Base-by-base conservation (phyloP, 2,113 vertebrate genomes). In the Leucosticte australis region DNA sequence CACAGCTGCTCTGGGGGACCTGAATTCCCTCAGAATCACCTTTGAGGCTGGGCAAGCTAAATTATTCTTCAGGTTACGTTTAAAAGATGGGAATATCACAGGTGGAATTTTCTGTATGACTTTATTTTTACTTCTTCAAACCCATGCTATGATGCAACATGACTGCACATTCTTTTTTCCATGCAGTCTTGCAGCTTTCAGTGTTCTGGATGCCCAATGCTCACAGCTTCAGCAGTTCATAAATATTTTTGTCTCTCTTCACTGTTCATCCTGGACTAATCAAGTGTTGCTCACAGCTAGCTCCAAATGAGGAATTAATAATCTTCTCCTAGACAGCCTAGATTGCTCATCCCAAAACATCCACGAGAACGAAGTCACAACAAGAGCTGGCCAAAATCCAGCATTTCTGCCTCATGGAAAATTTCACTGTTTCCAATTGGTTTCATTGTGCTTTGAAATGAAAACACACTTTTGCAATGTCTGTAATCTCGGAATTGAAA, bases 361-460 rank as follows among this genome's bases (percentile, higher is more conserved):
- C 86, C 83, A 83, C 31, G 4, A 53, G 86, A 92, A 94, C 3
- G 9, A 93, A 92, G 81, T 92, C 69, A 81, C 94, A 95, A 92
- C 83, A 89, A 83, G 80, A 87, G 80, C 92, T 97, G 95, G 95
- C 62, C 69, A 90, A 92, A 81, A 78, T 94, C 96, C 96, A 97
- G 95, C 35, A 27, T 59, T 95, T 90, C 71, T 93, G 95, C 95
- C 91, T 96, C 80, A 93, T 94, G 89, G 96, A 97, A 96, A 97
- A 94, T 71, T 80, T 95, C 75, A 95, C 64, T 95, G 92, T 95
- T 96, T 97, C 91, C 96, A 97, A 92, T 95, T 82, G 91, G 86
- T 95, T 94, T 95, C 91, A 93, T 78, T 96, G 95, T 89, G 94
- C 89, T 96, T 92, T 77, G 90, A 97, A 94, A 97, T 67, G 88